Evolutionary conservation across 2,797 vertebrate species (phyloP).

Genomic region (Erpetoichthys calabaricus): DNA sequence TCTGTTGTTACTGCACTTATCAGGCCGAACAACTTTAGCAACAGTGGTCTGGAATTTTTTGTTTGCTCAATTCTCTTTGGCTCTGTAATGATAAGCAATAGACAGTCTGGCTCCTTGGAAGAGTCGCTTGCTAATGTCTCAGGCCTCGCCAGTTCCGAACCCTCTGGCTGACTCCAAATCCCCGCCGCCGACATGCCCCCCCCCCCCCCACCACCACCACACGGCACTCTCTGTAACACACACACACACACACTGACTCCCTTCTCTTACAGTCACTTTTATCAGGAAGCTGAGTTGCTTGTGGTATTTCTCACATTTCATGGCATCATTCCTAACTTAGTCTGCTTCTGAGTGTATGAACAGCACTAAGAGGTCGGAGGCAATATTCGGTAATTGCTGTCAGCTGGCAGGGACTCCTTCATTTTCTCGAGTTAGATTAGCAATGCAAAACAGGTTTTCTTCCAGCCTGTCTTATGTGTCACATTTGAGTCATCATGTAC

Average conservation of each 20-base stretch:
- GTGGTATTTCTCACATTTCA: conserved; percentile 42
- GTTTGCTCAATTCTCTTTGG: conserved; percentile 48
- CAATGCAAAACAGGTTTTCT: conserved; percentile 21
- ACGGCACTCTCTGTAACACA: not conserved
- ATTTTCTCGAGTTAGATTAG: conserved; percentile 32
- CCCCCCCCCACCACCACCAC: not conserved
- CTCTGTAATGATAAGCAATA: conserved; percentile 64
- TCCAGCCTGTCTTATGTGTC: not conserved
- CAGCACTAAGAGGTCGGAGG: conserved; percentile 8
- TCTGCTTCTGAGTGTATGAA: conserved; percentile 30
- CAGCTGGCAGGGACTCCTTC: conserved; percentile 28
- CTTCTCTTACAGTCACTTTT: conserved; percentile 43
- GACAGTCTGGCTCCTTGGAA: conserved; percentile 75
- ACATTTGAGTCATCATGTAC: not conserved
- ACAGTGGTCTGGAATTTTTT: conserved; percentile 49
- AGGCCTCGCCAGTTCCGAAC: conserved; percentile 37
- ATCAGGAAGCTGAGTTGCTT: conserved; percentile 62
- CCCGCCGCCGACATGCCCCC: not conserved
- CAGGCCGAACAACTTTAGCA: conserved; percentile 27
- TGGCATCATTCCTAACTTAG: conserved; percentile 44
- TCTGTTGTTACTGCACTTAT: conserved; percentile 31
- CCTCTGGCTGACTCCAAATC: conserved; percentile 42
- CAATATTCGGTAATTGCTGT: conserved; percentile 25
- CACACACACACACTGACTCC: not conserved
- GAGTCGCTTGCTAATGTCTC: conserved; percentile 40